phyloP scores from a whole-genome alignment of 2,888 invertebrate genomes.

The Gasteruption jaculator region DNA sequence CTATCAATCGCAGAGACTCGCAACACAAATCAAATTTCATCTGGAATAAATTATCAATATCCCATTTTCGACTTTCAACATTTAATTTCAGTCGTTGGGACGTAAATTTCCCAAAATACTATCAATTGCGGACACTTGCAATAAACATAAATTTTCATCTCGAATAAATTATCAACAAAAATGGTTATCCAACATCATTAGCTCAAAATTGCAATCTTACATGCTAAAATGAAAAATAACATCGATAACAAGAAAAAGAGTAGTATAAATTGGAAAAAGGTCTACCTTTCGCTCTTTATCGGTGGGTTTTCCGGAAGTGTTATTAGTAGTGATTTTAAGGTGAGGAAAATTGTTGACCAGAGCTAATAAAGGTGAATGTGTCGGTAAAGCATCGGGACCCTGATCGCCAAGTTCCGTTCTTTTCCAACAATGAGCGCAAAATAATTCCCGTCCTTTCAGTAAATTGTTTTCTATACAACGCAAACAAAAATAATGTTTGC shows the following conservation, averaged over 20 bases:
- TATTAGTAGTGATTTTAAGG: constrained; percentile 55
- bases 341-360: constrained; percentile 63
- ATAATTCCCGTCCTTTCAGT: constrained; percentile 64
- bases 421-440: constrained; percentile 73
- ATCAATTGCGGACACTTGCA: too few species aligned
- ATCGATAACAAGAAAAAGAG: constrained; percentile 1
- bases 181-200: too few species aligned
- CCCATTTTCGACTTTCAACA: too few species aligned
- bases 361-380: constrained; percentile 64
- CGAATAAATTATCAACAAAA: too few species aligned
- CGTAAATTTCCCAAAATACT: too few species aligned
- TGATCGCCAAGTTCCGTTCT: constrained; percentile 66
- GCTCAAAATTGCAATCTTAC: constrained; percentile 2
- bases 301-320: constrained; percentile 49
- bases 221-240: background rate
- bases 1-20: too few species aligned
- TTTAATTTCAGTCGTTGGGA: too few species aligned
- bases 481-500: constrained; percentile 75
- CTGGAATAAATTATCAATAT: too few species aligned
- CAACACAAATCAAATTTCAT: too few species aligned
- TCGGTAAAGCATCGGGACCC: constrained; percentile 65
- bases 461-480: constrained; percentile 68
- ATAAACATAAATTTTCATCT: too few species aligned
- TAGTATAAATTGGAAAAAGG: constrained; percentile 1
- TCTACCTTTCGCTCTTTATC: constrained; percentile 53